Evolutionary conservation across 2,797 vertebrate genomes (phyloP).

Genomic region (Aeoliscus strigatus): DNA sequence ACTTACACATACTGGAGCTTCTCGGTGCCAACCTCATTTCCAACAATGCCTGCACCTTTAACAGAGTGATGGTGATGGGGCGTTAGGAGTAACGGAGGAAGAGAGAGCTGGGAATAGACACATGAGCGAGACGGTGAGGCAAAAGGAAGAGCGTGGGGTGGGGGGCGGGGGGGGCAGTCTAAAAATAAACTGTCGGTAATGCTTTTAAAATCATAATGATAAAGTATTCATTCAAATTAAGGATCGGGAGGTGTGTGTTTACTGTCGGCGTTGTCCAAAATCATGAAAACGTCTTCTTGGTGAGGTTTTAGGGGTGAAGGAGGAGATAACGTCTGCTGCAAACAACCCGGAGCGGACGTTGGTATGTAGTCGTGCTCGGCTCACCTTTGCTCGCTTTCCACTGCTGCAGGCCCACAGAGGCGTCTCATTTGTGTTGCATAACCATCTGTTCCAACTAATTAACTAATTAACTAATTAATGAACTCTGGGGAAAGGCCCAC

Average conservation of each 20-base stretch:
- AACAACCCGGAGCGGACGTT: slow-evolving; percentile 39
- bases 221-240: slow-evolving; percentile 68
- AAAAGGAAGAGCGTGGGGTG: slow-evolving; percentile 56
- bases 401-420: slow-evolving; percentile 60
- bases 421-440: slow-evolving; percentile 72
- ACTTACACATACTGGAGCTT: slow-evolving; percentile 46
- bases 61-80: slow-evolving; percentile 52
- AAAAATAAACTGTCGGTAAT: slow-evolving; percentile 76
- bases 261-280: slow-evolving; percentile 7
- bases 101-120: slow-evolving; percentile 53
- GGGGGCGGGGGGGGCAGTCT: slow-evolving; percentile 62
- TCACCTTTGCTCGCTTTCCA: slow-evolving; percentile 69
- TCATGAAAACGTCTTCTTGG: too few species aligned
- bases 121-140: slow-evolving; percentile 61
- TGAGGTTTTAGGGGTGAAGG: slow-evolving; percentile 50
- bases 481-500: slow-evolving; percentile 73
- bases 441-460: slow-evolving; percentile 80
- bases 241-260: slow-evolving; percentile 44
- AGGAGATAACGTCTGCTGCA: slow-evolving; percentile 55
- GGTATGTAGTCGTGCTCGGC: slow-evolving; percentile 47
- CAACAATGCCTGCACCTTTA: slow-evolving; percentile 61
- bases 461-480: slow-evolving; percentile 81
- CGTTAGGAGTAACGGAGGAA: slow-evolving; percentile 46
- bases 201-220: slow-evolving; percentile 69
- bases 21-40: slow-evolving; percentile 54